A percentile compares a stretch with the other conserved stretches of the same genome.
Evolutionary conservation across 2,113 vertebrate genomes (phyloP).

Genomic region (Mormoops blainvillei): DNA sequence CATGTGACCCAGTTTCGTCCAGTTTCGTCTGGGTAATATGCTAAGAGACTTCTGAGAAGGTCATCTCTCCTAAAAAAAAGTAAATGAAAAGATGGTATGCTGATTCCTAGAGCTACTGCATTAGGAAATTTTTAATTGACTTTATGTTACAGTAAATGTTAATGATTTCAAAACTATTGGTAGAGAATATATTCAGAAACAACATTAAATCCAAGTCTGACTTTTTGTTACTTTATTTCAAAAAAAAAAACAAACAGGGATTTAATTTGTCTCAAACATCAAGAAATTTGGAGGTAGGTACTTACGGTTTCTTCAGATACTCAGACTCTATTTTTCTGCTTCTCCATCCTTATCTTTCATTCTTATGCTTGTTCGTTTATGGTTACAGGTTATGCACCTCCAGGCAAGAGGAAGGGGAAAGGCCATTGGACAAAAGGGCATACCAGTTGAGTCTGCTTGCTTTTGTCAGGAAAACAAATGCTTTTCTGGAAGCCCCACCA

Average conservation of each 20-base stretch:
- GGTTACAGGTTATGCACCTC: neutral
- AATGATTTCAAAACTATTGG: neutral
- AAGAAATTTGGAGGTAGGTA: neutral
- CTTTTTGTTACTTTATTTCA: neutral
- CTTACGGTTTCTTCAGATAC: neutral
- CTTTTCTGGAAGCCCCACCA: neutral
- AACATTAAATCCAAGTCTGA: neutral
- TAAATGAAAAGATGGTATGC: neutral
- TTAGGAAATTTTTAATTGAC: neutral
- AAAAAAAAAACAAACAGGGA: neutral
- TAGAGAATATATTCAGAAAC: neutral
- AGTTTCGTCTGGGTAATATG: neutral
- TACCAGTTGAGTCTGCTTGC: neutral
- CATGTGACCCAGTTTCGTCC: neutral
- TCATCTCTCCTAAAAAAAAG: neutral
- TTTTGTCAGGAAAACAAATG: neutral
- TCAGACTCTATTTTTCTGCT: neutral
- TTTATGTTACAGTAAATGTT: neutral
- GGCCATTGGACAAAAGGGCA: neutral
- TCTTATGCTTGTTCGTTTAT: neutral
- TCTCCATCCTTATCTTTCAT: neutral
- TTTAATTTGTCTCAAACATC: neutral
- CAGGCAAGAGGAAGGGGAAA: neutral
- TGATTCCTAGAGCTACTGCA: neutral
- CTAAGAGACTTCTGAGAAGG: neutral